Evolutionary conservation across 2,113 vertebrate species (phyloP).

Genomic region (Microcebus ravelobensis): DNA sequence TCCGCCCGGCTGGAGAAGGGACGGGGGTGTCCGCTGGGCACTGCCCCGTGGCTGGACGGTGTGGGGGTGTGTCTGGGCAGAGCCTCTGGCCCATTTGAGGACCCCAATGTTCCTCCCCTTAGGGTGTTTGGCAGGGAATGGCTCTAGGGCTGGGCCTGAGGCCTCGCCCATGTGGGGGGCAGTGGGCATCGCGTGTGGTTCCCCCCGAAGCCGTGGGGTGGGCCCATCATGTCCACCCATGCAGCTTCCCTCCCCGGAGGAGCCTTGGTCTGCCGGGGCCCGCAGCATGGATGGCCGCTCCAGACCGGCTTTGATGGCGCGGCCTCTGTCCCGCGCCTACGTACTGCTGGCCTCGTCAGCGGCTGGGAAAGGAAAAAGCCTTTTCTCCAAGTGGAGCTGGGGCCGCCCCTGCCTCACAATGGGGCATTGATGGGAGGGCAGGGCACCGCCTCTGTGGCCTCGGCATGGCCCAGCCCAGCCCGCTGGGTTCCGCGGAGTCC

Average conservation of each 20-base stretch:
- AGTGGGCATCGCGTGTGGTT: background rate
- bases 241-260: background rate
- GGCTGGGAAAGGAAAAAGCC: slow-evolving; percentile 45
- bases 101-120: background rate
- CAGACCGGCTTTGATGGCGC: background rate
- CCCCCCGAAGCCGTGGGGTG: background rate
- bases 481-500: background rate
- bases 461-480: background rate
- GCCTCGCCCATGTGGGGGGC: fast-evolving
- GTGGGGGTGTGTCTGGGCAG: fast-evolving
- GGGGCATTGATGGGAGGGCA: slow-evolving; percentile 58
- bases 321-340: background rate
- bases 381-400: slow-evolving; percentile 1
- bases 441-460: background rate
- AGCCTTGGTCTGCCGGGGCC: background rate
- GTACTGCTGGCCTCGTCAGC: background rate
- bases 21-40: background rate
- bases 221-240: background rate
- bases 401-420: slow-evolving; percentile 50
- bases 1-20: background rate
- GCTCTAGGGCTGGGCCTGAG: background rate
- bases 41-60: fast-evolving
- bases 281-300: background rate
- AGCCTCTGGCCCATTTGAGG: background rate
- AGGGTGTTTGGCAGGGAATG: background rate